phyloP scores from a whole-genome alignment of 2,888 invertebrate genomes.

The Bedellia somnulentella region DNA sequence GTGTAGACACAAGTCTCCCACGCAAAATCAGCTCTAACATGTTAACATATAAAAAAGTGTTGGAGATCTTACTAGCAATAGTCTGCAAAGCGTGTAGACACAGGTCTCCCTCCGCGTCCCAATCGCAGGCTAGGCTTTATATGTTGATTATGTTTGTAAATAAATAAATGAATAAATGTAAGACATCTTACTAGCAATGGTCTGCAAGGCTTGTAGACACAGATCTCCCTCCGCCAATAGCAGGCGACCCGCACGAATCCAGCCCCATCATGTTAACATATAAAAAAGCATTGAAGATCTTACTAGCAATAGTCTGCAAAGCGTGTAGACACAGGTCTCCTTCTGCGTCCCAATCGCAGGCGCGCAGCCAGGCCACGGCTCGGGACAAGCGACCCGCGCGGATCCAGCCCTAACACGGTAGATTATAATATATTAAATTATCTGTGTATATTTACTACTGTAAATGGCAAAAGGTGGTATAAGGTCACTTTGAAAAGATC shows the following conservation, averaged over 20 bases:
- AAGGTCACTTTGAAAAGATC: too few species aligned
- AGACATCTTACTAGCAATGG: constrained; percentile 18
- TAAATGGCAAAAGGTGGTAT: too few species aligned
- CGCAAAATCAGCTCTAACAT: too few species aligned
- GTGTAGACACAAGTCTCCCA: too few species aligned
- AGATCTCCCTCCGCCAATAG: constrained; percentile 65
- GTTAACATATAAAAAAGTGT: too few species aligned
- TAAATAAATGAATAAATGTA: too few species aligned
- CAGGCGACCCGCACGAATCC: constrained; percentile 31
- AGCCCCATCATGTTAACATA: constrained; percentile 25
- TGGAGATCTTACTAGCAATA: constrained; percentile 17
- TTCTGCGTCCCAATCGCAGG: constrained; percentile 79
- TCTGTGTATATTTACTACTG: too few species aligned
- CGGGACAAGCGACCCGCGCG: constrained; percentile 27
- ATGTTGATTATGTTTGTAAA: too few species aligned
- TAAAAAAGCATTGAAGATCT: too few species aligned
- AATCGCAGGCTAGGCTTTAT: constrained; percentile 76
- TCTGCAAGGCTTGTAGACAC: constrained; percentile 73
- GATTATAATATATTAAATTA: background rate
- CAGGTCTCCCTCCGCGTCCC: constrained; percentile 75
- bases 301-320: constrained; percentile 53
- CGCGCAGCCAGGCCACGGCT: constrained; percentile 41
- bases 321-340: constrained; percentile 75
- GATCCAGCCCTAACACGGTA: constrained; percentile 28
- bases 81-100: constrained; percentile 73